A percentile compares a stretch with the other conserved stretches of the same genome.
Conservation (phyloP, 64 coral and sea anemone species). For the Astreopora myriophthalma region DNA sequence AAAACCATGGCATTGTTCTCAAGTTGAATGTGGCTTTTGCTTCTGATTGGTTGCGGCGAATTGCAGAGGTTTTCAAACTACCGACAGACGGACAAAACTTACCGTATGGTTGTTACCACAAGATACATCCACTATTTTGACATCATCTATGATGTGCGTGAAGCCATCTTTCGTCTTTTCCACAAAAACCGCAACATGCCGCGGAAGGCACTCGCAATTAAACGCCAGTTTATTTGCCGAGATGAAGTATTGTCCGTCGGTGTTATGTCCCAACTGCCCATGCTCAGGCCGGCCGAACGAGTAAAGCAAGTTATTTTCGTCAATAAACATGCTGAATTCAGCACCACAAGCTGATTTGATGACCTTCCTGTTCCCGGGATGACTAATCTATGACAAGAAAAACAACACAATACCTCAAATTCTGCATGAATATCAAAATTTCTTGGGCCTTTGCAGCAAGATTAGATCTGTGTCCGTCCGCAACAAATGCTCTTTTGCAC, state of each 20-base stretch:
- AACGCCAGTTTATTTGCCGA: slow-evolving; percentile 86
- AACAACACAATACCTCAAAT: neutral
- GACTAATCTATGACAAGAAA: slow-evolving; percentile 44
- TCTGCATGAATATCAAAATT: neutral
- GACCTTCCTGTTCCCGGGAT: slow-evolving; percentile 82
- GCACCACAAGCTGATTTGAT: slow-evolving; percentile 76
- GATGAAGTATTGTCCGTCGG: slow-evolving; percentile 89
- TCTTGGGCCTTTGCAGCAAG: neutral
- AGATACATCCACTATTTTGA: slow-evolving; percentile 66
- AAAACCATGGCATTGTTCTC: no score
- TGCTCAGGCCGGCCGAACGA: slow-evolving; percentile 90
- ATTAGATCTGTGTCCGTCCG: neutral
- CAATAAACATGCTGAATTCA: slow-evolving; percentile 93
- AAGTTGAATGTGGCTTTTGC: no score
- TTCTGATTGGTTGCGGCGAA: no score
- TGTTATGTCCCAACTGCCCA: slow-evolving; percentile 89
- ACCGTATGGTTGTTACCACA: slow-evolving; percentile 88
- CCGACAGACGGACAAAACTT: neutral
- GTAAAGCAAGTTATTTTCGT: slow-evolving; percentile 75
- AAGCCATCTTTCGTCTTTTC: slow-evolving; percentile 90
- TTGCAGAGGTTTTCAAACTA: no score
- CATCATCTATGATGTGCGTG: slow-evolving; percentile 75
- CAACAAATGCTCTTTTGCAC: no score
- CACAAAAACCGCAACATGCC: slow-evolving; percentile 81
- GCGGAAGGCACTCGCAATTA: slow-evolving; percentile 77